Evolutionary conservation across 92 coral and sea anemone genomes (phyloP).

Genomic region (Pocillopora meandrina): DNA sequence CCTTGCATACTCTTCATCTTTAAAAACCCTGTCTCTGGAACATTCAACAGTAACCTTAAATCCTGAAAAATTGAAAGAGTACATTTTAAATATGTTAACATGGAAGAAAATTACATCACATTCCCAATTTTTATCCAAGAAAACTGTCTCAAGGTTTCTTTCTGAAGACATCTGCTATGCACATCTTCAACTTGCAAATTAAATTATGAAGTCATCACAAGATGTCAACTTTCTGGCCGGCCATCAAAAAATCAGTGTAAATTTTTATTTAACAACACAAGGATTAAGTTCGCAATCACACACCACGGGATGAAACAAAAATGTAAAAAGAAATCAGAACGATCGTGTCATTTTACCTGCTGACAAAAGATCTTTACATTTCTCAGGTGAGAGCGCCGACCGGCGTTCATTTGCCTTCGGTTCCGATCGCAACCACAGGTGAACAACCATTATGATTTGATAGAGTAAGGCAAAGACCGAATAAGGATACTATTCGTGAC

Average conservation of each 20-base stretch:
- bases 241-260: too few relatives aligned
- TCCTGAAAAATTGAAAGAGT: slow-evolving; percentile 41
- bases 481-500: too few relatives aligned
- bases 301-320: too few relatives aligned
- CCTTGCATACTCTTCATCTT: slow-evolving; percentile 72
- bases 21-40: slow-evolving; percentile 66
- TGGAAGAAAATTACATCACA: not conserved
- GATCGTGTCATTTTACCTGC: slow-evolving; percentile 29
- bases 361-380: slow-evolving; percentile 54
- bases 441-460: slow-evolving; percentile 39
- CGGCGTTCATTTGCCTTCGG: slow-evolving; percentile 59
- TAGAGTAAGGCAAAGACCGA: not conserved
- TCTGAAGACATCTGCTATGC: too few relatives aligned
- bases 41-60: slow-evolving; percentile 72
- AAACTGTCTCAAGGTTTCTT: not conserved
- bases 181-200: too few relatives aligned
- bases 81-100: not conserved
- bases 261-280: too few relatives aligned
- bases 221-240: too few relatives aligned
- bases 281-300: too few relatives aligned
- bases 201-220: too few relatives aligned
- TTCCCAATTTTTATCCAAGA: not conserved
- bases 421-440: slow-evolving; percentile 76
- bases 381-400: slow-evolving; percentile 58
- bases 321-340: not conserved